Evolutionary conservation across 2,888 invertebrate genomes (phyloP).

Genomic region (Laspeyria flexula): DNA sequence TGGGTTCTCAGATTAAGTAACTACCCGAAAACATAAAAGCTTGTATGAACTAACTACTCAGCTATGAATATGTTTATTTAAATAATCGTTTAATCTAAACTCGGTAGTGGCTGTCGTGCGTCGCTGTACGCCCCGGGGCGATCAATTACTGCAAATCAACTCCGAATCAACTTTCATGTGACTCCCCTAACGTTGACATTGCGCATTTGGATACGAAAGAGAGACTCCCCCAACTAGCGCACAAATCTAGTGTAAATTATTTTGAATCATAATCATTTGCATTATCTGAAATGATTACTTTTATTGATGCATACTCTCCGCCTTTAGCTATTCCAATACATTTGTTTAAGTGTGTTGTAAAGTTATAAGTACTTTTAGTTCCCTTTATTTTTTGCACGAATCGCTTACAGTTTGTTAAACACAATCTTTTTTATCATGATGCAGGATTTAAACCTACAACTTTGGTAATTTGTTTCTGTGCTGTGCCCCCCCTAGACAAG

Average conservation of each 20-base stretch:
- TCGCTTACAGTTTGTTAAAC: too few relatives aligned
- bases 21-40: not conserved
- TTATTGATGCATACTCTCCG: not conserved
- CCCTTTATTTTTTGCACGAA: too few relatives aligned
- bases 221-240: constrained; percentile 27
- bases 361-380: too few relatives aligned
- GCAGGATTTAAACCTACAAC: too few relatives aligned
- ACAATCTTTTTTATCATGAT: too few relatives aligned
- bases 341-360: too few relatives aligned
- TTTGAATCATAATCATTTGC: constrained; percentile 25
- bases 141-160: constrained; percentile 74
- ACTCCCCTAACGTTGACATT: constrained; percentile 59
- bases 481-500: too few relatives aligned
- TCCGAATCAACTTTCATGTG: constrained; percentile 66
- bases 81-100: constrained; percentile 41
- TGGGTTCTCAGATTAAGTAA: not conserved
- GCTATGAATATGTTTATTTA: constrained; percentile 26
- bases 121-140: constrained; percentile 55
- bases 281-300: not conserved
- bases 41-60: not conserved
- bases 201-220: constrained; percentile 54
- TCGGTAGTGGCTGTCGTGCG: constrained; percentile 38
- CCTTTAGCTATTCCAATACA: not conserved
- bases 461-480: too few relatives aligned
- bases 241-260: constrained; percentile 45